Conservation (phyloP, 2,888 invertebrate species). For the Gastracanthus pulcherrimus region DNA sequence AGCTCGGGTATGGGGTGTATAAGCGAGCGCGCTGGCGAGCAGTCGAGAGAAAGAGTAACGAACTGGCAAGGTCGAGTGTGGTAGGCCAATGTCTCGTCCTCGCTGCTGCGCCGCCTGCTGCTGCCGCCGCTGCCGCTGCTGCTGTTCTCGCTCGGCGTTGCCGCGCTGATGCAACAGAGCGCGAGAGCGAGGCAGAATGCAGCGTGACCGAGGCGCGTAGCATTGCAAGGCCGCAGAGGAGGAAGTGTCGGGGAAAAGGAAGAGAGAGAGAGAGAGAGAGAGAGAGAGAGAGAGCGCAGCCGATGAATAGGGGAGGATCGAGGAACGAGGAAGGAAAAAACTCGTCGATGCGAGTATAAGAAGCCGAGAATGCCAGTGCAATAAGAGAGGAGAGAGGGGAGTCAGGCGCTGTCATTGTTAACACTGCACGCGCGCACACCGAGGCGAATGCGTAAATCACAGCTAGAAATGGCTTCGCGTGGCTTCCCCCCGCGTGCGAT, state of each 20-base stretch:
- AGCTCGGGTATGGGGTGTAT: constrained; percentile 63
- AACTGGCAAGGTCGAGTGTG: constrained; percentile 76
- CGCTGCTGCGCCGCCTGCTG: constrained; percentile 7
- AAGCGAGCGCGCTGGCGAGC: constrained; percentile 64
- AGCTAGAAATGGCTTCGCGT: constrained; percentile 8
- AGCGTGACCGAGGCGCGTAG: constrained; percentile 64
- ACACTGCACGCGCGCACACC: constrained; percentile 61
- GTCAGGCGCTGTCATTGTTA: constrained; percentile 64
- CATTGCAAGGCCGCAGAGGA: constrained; percentile 72
- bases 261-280: no score
- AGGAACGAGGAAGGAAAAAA: background rate
- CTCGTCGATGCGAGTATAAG: background rate
- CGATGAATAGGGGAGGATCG: background rate
- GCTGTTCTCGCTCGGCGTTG: background rate
- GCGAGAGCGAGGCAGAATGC: constrained; percentile 52
- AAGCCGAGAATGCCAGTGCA: constrained; percentile 33
- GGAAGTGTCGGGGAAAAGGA: constrained; percentile 28
- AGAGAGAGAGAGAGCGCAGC: no score
- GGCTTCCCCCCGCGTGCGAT: background rate
- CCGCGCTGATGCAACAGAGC: constrained; percentile 37
- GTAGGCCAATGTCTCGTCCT: constrained; percentile 74
- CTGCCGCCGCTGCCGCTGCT: constrained; percentile 22
- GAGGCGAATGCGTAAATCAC: constrained; percentile 69
- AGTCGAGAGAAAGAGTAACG: constrained; percentile 74
- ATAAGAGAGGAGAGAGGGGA: background rate